Evolutionary conservation across 1,140 invertebrate genomes (phyloP), one percentile per base, ranked within the genome.

Genomic region (Mamestra configurata): DNA sequence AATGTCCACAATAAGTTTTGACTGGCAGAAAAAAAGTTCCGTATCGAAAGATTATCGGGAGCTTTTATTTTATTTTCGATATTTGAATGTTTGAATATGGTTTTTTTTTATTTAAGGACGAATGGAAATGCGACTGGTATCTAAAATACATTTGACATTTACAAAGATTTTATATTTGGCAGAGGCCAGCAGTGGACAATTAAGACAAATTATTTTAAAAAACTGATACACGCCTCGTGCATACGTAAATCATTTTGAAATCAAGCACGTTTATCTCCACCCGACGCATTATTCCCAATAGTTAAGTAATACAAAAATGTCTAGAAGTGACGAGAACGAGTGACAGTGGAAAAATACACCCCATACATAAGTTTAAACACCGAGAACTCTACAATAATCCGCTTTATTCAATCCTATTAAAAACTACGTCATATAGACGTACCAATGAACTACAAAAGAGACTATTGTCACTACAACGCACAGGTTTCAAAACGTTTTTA

Each of bases 1-100:
- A 79, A 81, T 81, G 77, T 79, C 55, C 61, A 49, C 49, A 84
- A 82, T 80, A 80, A 79, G 68, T 80, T 83, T 79, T 24, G 55
- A 61, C 57, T 70, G 64, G 10, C 70, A 57, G 31, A 43, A 68
- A 75, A 75, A 59, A 57, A 43, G n/a, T 51, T 51, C 35, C 35
- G 55, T 76, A 64, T 76, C 18, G 22, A 8, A 35, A 59, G 51
- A 11, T 64, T 40, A 49, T 64, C 53, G 31, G 1, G 31, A 24
- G n/a, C n/a, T 20, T 43, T 70, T 18, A 4, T 22, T 40, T 35
- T 27, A 13, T 31, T 35, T 72, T 72, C 27, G 15, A 35, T 72
- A 18, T 18, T 22, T 10, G 43, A 43, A 43, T 11, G 40, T 3
- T 11, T 13, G 6, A 8, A 43, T 13, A 13, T 4, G 4, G 0